Conservation (phyloP, 2,888 invertebrate species). For the Prosapia bicincta region DNA sequence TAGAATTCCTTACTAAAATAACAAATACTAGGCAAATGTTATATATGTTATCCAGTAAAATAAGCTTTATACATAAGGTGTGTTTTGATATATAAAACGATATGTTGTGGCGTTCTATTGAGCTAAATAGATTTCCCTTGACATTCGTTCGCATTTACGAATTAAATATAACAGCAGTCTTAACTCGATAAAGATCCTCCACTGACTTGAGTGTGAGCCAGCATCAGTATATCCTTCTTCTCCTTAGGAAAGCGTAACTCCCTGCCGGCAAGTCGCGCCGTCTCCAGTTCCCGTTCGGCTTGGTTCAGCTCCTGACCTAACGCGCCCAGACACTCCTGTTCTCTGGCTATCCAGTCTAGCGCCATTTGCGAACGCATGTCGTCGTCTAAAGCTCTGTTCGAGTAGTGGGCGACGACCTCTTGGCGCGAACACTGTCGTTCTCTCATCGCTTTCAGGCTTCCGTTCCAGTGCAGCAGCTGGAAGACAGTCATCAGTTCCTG, state of each 20-base stretch:
- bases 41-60: too few relatives aligned
- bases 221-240: constrained; percentile 88
- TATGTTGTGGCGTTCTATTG: too few relatives aligned
- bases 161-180: constrained; percentile 10
- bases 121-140: too few relatives aligned
- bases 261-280: constrained; percentile 81
- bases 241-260: constrained; percentile 93
- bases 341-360: constrained; percentile 87
- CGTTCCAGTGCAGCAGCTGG: constrained; percentile 94
- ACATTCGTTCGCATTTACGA: too few relatives aligned
- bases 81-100: too few relatives aligned
- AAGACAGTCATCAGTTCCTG: constrained; percentile 98
- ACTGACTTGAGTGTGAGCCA: constrained; percentile 77
- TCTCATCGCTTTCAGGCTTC: constrained; percentile 92
- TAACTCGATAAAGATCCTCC: constrained; percentile 35
- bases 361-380: constrained; percentile 97
- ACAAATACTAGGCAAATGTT: too few relatives aligned
- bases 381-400: constrained; percentile 86
- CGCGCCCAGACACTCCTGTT: constrained; percentile 67
- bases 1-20: too few relatives aligned
- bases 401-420: constrained; percentile 83
- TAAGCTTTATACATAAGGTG: too few relatives aligned
- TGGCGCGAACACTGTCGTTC: constrained; percentile 92
- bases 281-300: constrained; percentile 82
- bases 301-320: constrained; percentile 76